phyloP scores from a whole-genome alignment of 2,113 vertebrate species.

The Nanorana parkeri region DNA sequence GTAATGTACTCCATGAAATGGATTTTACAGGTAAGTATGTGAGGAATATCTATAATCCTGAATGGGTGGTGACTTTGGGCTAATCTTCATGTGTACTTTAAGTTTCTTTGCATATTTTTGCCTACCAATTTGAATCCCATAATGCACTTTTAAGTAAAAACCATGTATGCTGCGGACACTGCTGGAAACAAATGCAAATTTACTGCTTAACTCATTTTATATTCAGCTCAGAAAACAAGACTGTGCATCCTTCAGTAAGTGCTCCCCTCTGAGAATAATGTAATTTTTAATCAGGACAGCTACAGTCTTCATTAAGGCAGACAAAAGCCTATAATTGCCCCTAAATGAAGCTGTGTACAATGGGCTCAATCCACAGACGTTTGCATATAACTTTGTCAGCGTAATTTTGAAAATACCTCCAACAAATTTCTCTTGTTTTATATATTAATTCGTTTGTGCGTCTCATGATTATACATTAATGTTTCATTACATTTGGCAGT shows the following conservation, averaged over 20 bases:
- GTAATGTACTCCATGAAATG: too few species aligned
- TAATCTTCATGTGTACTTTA: too few species aligned
- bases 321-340: constrained; percentile 7
- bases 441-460: not conserved
- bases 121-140: too few species aligned
- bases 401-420: not conserved
- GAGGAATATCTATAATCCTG: too few species aligned
- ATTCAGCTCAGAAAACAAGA: not conserved
- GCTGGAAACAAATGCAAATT: not conserved
- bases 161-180: not conserved
- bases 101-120: too few species aligned
- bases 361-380: not conserved
- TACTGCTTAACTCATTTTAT: not conserved
- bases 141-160: not conserved
- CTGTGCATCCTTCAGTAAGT: not conserved
- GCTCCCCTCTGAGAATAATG: constrained; percentile 5
- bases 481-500: constrained; percentile 29
- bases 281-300: not conserved
- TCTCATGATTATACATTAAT: constrained; percentile 13
- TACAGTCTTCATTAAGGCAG: not conserved
- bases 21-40: too few species aligned
- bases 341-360: not conserved
- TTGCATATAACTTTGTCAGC: not conserved
- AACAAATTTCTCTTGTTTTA: constrained; percentile 3
- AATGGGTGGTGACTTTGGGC: too few species aligned